phyloP scores from a whole-genome alignment of 2,888 invertebrate genomes.

The Meta bourneti region DNA sequence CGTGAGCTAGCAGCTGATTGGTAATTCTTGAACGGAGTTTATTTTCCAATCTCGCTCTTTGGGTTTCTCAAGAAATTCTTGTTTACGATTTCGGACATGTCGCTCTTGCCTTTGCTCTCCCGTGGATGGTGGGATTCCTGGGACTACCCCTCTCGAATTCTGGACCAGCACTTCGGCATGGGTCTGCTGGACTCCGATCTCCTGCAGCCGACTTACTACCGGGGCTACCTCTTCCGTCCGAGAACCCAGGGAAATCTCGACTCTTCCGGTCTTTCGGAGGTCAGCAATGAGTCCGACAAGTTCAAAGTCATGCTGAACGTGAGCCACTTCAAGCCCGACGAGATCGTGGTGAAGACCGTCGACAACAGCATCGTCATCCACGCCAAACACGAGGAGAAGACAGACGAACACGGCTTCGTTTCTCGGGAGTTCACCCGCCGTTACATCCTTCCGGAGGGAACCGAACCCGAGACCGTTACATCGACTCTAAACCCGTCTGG shows the following conservation, averaged over 20 bases:
- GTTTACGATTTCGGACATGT: neutral
- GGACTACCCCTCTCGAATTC: conserved; percentile 72
- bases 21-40: neutral
- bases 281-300: conserved; percentile 62
- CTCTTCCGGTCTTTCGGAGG: conserved; percentile 62
- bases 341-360: conserved; percentile 77
- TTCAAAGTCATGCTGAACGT: conserved; percentile 76
- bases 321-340: conserved; percentile 74
- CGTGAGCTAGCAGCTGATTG: neutral
- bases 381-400: conserved; percentile 77
- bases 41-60: too few species aligned
- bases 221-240: conserved; percentile 57
- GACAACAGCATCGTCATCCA: conserved; percentile 77
- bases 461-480: conserved; percentile 75
- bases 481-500: conserved; percentile 76
- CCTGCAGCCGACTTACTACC: conserved; percentile 29
- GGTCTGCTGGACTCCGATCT: conserved; percentile 70
- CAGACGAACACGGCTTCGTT: conserved; percentile 77
- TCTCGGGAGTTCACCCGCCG: conserved; percentile 77
- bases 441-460: conserved; percentile 77
- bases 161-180: conserved; percentile 76
- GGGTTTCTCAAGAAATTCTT: neutral
- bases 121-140: conserved; percentile 72
- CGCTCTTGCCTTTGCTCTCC: conserved; percentile 62
- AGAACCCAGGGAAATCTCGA: conserved; percentile 57